These are phyloP conservation scores for Chrysomela aeneicollis DNA, from an alignment of 2,888 invertebrate species.

Conservation along the genomic window DNA sequence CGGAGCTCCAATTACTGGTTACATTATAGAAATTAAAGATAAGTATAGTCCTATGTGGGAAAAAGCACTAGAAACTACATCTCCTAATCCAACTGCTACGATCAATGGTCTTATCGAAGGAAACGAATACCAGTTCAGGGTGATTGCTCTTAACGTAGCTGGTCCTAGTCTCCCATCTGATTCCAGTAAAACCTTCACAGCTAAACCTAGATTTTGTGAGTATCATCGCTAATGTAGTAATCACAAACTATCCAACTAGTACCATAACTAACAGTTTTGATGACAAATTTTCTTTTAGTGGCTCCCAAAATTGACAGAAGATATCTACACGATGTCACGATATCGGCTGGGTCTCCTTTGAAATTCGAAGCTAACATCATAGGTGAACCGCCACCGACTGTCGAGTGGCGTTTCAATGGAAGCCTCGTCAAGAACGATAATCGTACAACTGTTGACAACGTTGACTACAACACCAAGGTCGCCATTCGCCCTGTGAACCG, in stretches of 20 bases:
- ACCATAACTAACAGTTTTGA: no score
- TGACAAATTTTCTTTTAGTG: slow-evolving; percentile 63
- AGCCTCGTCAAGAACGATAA: slow-evolving; percentile 74
- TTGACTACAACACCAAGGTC: slow-evolving; percentile 88
- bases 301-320: slow-evolving; percentile 96
- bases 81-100: slow-evolving; percentile 76
- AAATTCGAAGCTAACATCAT: slow-evolving; percentile 93
- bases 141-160: slow-evolving; percentile 94
- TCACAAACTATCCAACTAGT: no score
- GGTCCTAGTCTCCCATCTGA: slow-evolving; percentile 94
- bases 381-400: slow-evolving; percentile 94
- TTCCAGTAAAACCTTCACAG: slow-evolving; percentile 83
- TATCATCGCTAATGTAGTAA: slow-evolving; percentile 34
- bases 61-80: slow-evolving; percentile 85
- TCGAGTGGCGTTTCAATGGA: slow-evolving; percentile 90
- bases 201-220: slow-evolving; percentile 83
- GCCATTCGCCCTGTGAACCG: slow-evolving; percentile 82
- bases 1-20: slow-evolving; percentile 92
- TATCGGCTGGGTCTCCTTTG: slow-evolving; percentile 91
- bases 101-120: slow-evolving; percentile 94
- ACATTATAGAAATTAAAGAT: slow-evolving; percentile 92
- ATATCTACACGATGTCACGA: slow-evolving; percentile 86
- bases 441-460: slow-evolving; percentile 81
- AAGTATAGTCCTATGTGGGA: slow-evolving; percentile 94
- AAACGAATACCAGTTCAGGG: slow-evolving; percentile 96